Conservation (phyloP, 2,113 vertebrate genomes). For the Sebastes schlegelii region DNA sequence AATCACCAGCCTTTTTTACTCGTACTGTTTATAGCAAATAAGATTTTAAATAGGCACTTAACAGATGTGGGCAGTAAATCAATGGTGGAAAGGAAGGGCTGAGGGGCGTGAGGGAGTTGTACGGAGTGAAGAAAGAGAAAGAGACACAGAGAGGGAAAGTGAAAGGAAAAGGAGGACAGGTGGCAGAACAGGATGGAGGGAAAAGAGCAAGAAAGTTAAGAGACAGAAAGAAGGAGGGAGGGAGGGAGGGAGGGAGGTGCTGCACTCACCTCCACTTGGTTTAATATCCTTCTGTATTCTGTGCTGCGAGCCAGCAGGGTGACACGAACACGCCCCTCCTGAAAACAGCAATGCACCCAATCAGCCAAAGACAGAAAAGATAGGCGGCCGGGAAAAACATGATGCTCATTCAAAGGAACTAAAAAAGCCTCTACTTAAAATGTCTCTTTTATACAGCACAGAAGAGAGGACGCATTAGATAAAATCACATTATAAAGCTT, state of each 20-base stretch:
- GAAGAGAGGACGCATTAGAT: neutral
- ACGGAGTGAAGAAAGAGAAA: slow-evolving; percentile 23
- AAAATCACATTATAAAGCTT: neutral
- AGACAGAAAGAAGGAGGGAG: neutral
- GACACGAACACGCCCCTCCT: slow-evolving; percentile 94
- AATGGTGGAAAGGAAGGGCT: slow-evolving; percentile 50
- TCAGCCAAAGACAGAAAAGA: slow-evolving; percentile 68
- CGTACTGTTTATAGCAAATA: slow-evolving; percentile 73
- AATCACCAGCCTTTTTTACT: slow-evolving; percentile 70
- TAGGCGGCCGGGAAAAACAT: slow-evolving; percentile 47
- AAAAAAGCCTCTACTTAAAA: slow-evolving; percentile 6
- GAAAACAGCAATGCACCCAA: slow-evolving; percentile 71
- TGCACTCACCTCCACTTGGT: slow-evolving; percentile 92
- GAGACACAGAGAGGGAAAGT: slow-evolving; percentile 1
- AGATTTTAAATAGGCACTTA: slow-evolving; percentile 78
- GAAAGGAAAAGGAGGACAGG: slow-evolving; percentile 26
- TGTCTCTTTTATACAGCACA: neutral
- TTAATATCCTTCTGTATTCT: slow-evolving; percentile 94
- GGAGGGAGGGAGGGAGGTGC: neutral
- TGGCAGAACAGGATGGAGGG: slow-evolving; percentile 13
- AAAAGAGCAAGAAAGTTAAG: slow-evolving; percentile 13
- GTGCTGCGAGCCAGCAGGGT: slow-evolving; percentile 96
- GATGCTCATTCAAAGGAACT: slow-evolving; percentile 47
- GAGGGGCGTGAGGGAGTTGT: slow-evolving; percentile 10
- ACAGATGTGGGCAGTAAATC: slow-evolving; percentile 77